phyloP scores from a whole-genome alignment of 2,888 invertebrate genomes.

The Drosophila bunnanda region DNA sequence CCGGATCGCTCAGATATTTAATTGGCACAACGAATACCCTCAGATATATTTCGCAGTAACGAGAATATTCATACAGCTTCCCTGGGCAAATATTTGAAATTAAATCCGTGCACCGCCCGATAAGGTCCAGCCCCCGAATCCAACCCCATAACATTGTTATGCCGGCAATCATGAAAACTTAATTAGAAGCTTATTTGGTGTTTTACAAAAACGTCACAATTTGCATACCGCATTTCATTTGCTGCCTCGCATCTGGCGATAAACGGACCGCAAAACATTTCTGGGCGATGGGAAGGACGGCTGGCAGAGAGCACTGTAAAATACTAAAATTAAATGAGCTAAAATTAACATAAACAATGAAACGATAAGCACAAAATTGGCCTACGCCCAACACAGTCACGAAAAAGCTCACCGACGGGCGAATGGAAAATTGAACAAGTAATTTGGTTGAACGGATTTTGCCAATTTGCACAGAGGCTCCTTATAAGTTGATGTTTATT shows the following conservation, averaged over 20 bases:
- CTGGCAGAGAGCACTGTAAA: slow-evolving; percentile 39
- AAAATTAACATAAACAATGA: slow-evolving; percentile 77
- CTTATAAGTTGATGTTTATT: slow-evolving; percentile 49
- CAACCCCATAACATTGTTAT: slow-evolving; percentile 41
- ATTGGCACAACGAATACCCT: slow-evolving; percentile 17
- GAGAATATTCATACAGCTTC: slow-evolving; percentile 5
- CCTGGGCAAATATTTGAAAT: slow-evolving; percentile 40
- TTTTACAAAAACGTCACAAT: slow-evolving; percentile 62
- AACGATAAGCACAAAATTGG: slow-evolving; percentile 72
- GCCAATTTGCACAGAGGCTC: slow-evolving; percentile 52
- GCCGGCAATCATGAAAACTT: slow-evolving; percentile 72
- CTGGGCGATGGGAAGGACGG: slow-evolving; percentile 10
- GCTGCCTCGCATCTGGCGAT: slow-evolving; percentile 60
- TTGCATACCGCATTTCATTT: slow-evolving; percentile 76
- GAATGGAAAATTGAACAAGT: slow-evolving; percentile 65
- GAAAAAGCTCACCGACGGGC: slow-evolving; percentile 5
- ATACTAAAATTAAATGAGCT: slow-evolving; percentile 74
- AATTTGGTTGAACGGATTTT: slow-evolving; percentile 61
- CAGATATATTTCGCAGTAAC: slow-evolving; percentile 13
- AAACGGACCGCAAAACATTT: slow-evolving; percentile 58
- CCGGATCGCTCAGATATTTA: slow-evolving; percentile 18
- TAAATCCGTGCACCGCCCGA: slow-evolving; percentile 48
- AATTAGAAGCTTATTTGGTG: slow-evolving; percentile 70
- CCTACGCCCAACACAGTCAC: slow-evolving; percentile 20
- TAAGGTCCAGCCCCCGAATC: slow-evolving; percentile 43